phyloP scores from a whole-genome alignment of 2,888 invertebrate genomes.

The Sthenelais limicola region DNA sequence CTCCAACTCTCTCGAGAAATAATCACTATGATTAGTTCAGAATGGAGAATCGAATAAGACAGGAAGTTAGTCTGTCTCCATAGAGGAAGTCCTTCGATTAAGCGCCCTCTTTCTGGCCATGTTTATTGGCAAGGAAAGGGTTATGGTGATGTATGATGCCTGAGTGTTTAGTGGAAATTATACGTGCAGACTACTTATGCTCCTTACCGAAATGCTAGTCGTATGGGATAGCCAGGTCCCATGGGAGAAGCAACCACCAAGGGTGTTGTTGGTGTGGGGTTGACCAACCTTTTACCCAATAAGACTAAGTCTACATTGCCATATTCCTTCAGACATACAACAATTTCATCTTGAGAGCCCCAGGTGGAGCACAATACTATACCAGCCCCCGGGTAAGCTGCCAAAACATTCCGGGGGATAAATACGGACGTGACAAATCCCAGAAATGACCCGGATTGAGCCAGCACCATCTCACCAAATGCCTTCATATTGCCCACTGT shows the following conservation, averaged over 20 bases:
- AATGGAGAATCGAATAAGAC: slow-evolving; percentile 22
- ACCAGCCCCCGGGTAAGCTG: not conserved
- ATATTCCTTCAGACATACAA: slow-evolving; percentile 35
- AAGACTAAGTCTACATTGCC: slow-evolving; percentile 16
- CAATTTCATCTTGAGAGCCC: slow-evolving; percentile 12
- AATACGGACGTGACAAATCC: slow-evolving; percentile 27
- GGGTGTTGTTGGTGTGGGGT: too few species aligned
- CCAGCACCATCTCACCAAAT: slow-evolving; percentile 23
- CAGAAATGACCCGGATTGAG: slow-evolving; percentile 28
- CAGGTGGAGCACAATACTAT: not conserved
- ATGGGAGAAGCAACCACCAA: too few species aligned
- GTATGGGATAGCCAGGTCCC: too few species aligned
- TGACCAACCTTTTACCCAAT: slow-evolving; percentile 16
- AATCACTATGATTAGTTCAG: slow-evolving; percentile 36
- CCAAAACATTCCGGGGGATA: slow-evolving; percentile 1
- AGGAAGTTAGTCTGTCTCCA: slow-evolving; percentile 11
- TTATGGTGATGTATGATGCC: too few species aligned
- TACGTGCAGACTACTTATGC: too few species aligned
- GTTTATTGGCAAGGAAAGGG: too few species aligned
- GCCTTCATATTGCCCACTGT: not conserved
- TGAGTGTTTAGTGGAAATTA: too few species aligned
- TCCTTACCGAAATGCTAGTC: too few species aligned
- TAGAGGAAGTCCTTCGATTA: too few species aligned
- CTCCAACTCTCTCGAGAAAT: slow-evolving; percentile 30
- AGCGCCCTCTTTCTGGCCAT: too few species aligned